Base-by-base conservation (phyloP, 1,140 invertebrate species). In the Phenacoccus solenopsis region DNA sequence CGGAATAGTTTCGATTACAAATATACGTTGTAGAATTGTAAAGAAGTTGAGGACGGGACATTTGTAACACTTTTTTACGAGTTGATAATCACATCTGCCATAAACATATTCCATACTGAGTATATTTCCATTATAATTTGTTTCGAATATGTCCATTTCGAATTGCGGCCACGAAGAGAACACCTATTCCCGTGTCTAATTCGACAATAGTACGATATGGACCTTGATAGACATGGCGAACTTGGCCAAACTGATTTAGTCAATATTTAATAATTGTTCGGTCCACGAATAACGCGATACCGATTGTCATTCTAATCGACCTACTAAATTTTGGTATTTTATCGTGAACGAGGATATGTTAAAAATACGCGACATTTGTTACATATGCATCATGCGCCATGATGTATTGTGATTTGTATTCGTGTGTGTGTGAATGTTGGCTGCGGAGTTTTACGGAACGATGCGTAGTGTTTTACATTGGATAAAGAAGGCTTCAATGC, bases 71-170 rank as follows among this genome's bases (percentile, higher is more conserved):
- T 49, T 49, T 32, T 32, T 49, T 49, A 49, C 20, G 38, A 49
- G 13, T 49, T 49, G 38, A 49, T 49, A 49, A 49, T 49, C 38
- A 49, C 38, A 49, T 49, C 38, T 49, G 38, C 38, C 38, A 49
- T 49, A 49, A 49, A 49, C 38, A 49, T 49, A 49, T 49, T 49
- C 38, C 20, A n/a, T n/a, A n/a, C n/a, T n/a, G n/a, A n/a, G n/a
- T 49, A 49, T 49, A 49, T 49, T n/a, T 49, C 38, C 38, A 49
- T 49, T 49, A 49, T 49, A 49, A 49, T 49, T 49, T 49, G 38
- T 49, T 49, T 49, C 38, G 20, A 49, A 49, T 49, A 49, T 49
- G 38, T 49, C 38, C 38, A 49, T 49, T 49, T 49, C 5, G 38
- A 49, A 49, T 49, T n/a, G 38, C 38, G 38, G 38, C 38, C 38